A percentile compares a stretch with the other conserved stretches of the same genome.
These are phyloP conservation scores for Falco punctatus DNA, from an alignment of 2,113 vertebrate genomes.

Conservation along the genomic window DNA sequence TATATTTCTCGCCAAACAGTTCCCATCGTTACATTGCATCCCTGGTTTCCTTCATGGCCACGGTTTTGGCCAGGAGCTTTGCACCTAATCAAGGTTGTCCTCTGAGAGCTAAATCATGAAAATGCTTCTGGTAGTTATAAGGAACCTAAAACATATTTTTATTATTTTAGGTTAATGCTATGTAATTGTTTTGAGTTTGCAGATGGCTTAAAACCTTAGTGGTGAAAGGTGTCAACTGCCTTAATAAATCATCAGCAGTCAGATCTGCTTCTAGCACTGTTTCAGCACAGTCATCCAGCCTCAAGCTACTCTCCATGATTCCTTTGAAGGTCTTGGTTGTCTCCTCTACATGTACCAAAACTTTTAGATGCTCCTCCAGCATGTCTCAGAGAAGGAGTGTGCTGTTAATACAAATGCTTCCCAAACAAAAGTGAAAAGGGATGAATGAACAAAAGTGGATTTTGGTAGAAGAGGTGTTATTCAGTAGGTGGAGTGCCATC, in stretches of 20 bases:
- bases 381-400: neutral
- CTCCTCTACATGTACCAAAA: rapidly evolving
- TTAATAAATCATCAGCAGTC: neutral
- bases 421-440: neutral
- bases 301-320: neutral
- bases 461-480: neutral
- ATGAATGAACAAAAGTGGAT: neutral
- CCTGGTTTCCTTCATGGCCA: neutral
- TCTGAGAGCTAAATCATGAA: neutral
- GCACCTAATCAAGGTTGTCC: neutral
- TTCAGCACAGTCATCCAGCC: neutral
- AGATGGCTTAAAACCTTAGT: neutral
- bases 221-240: neutral
- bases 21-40: rapidly evolving
- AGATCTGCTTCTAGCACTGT: neutral
- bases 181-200: neutral
- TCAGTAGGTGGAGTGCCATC: neutral
- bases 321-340: neutral
- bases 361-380: neutral
- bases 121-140: neutral
- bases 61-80: neutral
- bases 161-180: neutral
- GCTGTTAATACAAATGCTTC: neutral
- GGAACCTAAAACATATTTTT: neutral
- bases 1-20: neutral